A percentile compares a stretch with the other conserved stretches of the same genome.
phyloP scores from a whole-genome alignment of 35 echinoderm and acorn worm species.

The Strongylocentrotus purpuratus region DNA sequence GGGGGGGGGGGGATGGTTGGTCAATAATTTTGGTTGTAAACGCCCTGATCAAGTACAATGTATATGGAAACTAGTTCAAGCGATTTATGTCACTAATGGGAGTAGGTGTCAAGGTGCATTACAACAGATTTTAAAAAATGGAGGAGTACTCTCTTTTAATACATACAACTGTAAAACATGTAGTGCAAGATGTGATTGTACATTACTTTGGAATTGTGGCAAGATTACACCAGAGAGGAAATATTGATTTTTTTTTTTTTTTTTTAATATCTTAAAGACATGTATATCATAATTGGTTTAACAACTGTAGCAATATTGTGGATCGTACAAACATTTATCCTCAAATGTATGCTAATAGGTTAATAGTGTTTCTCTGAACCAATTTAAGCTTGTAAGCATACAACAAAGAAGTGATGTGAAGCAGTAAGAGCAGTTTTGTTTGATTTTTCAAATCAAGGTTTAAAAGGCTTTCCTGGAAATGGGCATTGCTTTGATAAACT shows the following conservation, averaged over 20 bases:
- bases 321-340: background rate
- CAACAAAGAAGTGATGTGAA: background rate
- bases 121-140: too few relatives aligned
- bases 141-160: background rate
- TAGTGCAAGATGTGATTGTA: background rate
- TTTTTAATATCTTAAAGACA: too few relatives aligned
- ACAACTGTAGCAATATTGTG: background rate
- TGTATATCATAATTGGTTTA: too few relatives aligned
- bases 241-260: background rate
- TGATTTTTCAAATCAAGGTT: background rate
- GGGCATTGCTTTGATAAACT: background rate
- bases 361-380: background rate
- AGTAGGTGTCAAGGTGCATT: too few relatives aligned
- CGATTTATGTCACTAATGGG: too few relatives aligned
- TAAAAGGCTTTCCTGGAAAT: background rate
- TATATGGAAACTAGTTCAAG: too few relatives aligned
- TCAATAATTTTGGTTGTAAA: too few relatives aligned
- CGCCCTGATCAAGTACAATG: too few relatives aligned
- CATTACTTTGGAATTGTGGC: background rate
- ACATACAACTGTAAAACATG: background rate
- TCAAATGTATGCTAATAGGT: background rate
- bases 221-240: background rate
- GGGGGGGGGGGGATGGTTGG: too few relatives aligned
- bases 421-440: background rate
- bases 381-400: background rate